Evolutionary conservation across 1,140 invertebrate genomes (phyloP), one percentile per base, ranked within the genome.

Genomic region (Aradophagus sp.): DNA sequence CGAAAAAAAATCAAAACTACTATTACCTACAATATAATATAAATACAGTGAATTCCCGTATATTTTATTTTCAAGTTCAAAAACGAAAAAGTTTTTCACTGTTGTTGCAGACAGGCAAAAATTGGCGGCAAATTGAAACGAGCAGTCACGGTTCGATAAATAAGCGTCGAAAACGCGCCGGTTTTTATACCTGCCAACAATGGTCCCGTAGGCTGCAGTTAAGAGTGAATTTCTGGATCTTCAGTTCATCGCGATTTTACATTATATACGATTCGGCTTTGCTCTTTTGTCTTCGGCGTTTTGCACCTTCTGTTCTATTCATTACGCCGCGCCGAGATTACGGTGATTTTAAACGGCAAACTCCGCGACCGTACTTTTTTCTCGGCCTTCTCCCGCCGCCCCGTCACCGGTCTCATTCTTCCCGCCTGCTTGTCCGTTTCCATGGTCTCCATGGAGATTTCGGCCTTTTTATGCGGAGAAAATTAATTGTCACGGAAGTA

Each of bases 251-350:
- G 48, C 50, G 32, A 69, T 69, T 69, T 50, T 44, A 62, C 44
- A 50, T 62, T 69, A 62, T 69, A 69, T 69, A 69, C 56, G 56
- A 62, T 69, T 69, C 66, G 47, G 66, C 66, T 69, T 68, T 69
- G 48, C 50, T 42, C 66, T 69, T 69, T 69, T 69, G 66, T 69
- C 44, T 69, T 13, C 35, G 10, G 34, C 47, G 36, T 47, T 68
- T 61, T 68, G 42, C 66, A 39, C 66, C 56, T 68, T 68, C 66
- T 69, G 56, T 69, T 62, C 50, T 62, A 69, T 69, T 69, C 66
- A 69, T 69, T 69, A 69, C 42, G 27, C 10, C 20, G 48, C 29
- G 34, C 56, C 42, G 48, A 69, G 65, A 61, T 61, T 69, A 69
- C 48, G 58, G 58, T 70, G 50, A 70, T 70, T 70, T 70, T 70